Percentiles rank a stretch among this genome's conserved stretches.
phyloP scores from a whole-genome alignment of 1,140 invertebrate genomes.

The Planococcus citri region DNA sequence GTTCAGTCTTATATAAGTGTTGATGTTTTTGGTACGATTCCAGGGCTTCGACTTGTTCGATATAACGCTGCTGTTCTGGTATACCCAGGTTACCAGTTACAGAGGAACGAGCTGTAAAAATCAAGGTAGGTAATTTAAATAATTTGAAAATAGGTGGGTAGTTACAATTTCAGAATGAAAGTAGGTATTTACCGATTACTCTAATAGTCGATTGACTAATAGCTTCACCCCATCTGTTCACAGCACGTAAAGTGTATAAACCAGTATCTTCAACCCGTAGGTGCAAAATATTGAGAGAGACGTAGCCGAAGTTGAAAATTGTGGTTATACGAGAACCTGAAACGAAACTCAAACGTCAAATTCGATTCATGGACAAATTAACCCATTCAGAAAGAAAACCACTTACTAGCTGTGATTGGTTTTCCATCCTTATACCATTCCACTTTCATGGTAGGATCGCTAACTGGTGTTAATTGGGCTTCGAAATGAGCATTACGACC shows the following conservation, averaged over 20 bases:
- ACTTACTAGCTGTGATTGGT: conserved; percentile 73
- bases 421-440: conserved; percentile 97
- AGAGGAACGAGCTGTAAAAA: conserved; percentile 48
- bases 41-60: conserved; percentile 81
- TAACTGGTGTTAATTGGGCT: conserved; percentile 84
- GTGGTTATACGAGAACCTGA: conserved; percentile 78
- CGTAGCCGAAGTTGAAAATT: conserved; percentile 96
- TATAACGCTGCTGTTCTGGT: conserved; percentile 83
- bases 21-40: conserved; percentile 75
- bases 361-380: neutral
- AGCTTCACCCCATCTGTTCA: conserved; percentile 75
- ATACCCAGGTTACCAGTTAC: conserved; percentile 77
- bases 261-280: conserved; percentile 87
- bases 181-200: conserved; percentile 48
- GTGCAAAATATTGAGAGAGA: conserved; percentile 94
- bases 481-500: conserved; percentile 89
- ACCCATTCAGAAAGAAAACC: too few relatives aligned
- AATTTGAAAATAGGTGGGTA: neutral
- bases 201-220: conserved; percentile 63
- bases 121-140: neutral
- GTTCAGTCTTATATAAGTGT: conserved; percentile 47
- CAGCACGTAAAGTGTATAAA: conserved; percentile 77
- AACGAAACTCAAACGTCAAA: conserved; percentile 23
- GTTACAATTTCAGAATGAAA: neutral
- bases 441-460: conserved; percentile 93